Percentiles rank a stretch among this genome's conserved stretches.
Conservation (phyloP, 2,797 vertebrate genomes). For the Hylomyscus alleni region DNA sequence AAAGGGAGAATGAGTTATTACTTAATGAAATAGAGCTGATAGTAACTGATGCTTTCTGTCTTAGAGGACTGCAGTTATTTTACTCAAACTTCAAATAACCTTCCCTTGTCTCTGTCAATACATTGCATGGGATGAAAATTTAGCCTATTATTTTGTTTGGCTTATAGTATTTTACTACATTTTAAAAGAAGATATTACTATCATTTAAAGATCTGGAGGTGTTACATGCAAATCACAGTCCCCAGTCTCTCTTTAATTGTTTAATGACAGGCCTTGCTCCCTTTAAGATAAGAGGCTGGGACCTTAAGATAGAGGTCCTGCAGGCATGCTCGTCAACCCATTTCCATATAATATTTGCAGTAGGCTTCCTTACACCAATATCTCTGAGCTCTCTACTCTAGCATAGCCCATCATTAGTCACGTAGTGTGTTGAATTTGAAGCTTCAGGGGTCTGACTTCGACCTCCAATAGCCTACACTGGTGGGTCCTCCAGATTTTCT, state of each 20-base stretch:
- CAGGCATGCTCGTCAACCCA: not conserved
- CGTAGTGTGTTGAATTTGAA: not conserved
- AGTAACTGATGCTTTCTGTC: not conserved
- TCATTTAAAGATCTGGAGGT: not conserved
- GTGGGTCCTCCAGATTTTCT: not conserved
- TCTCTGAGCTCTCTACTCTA: not conserved
- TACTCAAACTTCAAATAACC: conserved; percentile 31
- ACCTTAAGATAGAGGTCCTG: not conserved
- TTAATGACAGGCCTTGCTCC: not conserved
- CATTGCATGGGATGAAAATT: not conserved
- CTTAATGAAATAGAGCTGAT: conserved; percentile 1
- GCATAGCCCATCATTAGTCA: not conserved
- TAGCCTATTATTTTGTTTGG: conserved; percentile 25
- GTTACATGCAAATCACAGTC: conserved; percentile 10
- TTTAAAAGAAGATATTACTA: not conserved
- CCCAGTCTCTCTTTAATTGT: not conserved
- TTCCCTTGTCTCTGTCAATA: not conserved
- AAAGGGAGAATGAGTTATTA: conserved; percentile 8
- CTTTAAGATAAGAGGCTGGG: not conserved
- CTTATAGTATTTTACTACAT: not conserved
- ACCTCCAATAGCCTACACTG: not conserved
- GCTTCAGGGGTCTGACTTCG: not conserved
- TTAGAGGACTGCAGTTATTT: not conserved
- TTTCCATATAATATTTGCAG: fast-evolving
- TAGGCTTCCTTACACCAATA: not conserved